Evolutionary conservation across 2,797 vertebrate species (phyloP), one percentile per base, ranked within the genome.

Genomic region (Tangara arthus): DNA sequence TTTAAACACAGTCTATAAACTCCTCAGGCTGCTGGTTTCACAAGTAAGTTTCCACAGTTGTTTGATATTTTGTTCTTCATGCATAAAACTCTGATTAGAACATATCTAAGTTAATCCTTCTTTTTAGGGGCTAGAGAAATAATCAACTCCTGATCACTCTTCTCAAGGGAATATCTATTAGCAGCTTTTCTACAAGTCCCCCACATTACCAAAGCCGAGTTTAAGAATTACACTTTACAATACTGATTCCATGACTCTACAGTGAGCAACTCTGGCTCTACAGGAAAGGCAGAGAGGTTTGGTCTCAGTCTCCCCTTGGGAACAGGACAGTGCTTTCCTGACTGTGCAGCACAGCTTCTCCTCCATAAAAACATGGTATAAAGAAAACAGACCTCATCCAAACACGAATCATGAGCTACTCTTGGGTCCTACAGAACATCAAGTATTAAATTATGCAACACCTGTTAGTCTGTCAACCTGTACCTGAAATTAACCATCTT

Each of bases 321-420:
- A 71, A 66, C 6, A 30, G 0, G 0, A 20, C 35, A 64, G 39
- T 4, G 32, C 35, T 35, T 66, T 21, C 24, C 22, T 59, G 44
- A 10, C 49, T 30, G 23, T 15, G 17, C 24, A 75, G n/a, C 0
- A 3, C 34, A 85, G 63, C 34, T 55, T 42, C 44, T 76, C n/a
- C 61, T 53, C 53, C 75, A 47, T 4, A 11, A 65, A 73, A 20
- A 39, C 1, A 5, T 4, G 5, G 22, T 15, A 37, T 1, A 50
- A 32, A n/a, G 22, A 79, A 61, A 90, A 52, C 3, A 65, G 34
- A 65, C 12, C 30, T 65, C 41, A 72, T 19, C 32, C 20, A 64
- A 85, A 68, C 55, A 71, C 13, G 49, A 15, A 71, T 32, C 15
- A 39, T 3, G 8, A 79, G 15, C 57, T 76, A 27, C 21, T 57